Evolutionary conservation across 2,113 vertebrate species (phyloP), one percentile per base, ranked within the genome.

Genomic region (Cyphomyrus discorhynchus): DNA sequence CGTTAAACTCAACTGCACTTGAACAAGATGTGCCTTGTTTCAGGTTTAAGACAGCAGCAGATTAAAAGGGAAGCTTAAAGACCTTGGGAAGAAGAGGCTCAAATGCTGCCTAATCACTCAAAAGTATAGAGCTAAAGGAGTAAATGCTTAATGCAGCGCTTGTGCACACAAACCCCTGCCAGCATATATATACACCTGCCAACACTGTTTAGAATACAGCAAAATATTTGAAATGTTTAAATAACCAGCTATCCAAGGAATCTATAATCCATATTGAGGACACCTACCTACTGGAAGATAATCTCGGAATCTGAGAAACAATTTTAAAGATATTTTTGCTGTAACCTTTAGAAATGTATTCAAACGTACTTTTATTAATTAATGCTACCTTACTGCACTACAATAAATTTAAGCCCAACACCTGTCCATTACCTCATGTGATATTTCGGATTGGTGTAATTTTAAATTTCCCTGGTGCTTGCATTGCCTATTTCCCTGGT

Each of bases 1-100:
- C 92, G 93, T 92, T 93, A 94, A 94, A 94, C 94, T 94, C 94
- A 94, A 92, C 95, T 94, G 94, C 94, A 94, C 93, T 93, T 93
- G 94, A 96, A 96, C 96, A 96, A 96, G 94, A 95, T 92, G 86
- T 93, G 94, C 94, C 95, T 96, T 96, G 95, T 96, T 96, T 94
- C 94, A 86, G 94, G 94, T 94, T 95, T 96, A 95, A 94, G 94
- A 93, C 95, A 94, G 94, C 95, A 96, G 94, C 94, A 95, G 95
- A 96, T 96, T 95, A 95, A 95, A 94, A 95, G 93, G 92, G 94
- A 95, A 96, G 95, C 95, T 95, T 94, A 95, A 94, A 93, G 94
- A 95, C 95, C 93, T 94, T 93, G 92, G 89, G 11, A 88, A 88
- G 91, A 90, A 1, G 1, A 27, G 53, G 83, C 89, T 80, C 42